Percentiles rank a stretch among this genome's conserved stretches.
phyloP scores from a whole-genome alignment of 2,797 vertebrate species.

The Danio kyathit region DNA sequence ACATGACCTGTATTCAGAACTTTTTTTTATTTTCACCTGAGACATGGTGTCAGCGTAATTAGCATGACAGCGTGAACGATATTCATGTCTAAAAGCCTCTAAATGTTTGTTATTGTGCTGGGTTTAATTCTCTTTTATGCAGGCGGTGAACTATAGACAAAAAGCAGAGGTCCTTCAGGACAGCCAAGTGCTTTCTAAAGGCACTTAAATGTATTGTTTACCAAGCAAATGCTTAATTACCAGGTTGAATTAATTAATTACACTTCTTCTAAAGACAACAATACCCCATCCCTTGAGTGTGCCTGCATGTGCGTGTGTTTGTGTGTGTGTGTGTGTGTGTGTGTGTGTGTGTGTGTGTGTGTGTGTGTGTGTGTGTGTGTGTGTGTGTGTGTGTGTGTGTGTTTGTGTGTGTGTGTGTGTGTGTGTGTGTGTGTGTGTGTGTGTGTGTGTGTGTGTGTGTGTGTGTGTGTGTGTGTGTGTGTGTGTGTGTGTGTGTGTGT shows the following conservation, averaged over 20 bases:
- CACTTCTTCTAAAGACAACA: conserved; percentile 68
- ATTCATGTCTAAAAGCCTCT: conserved; percentile 18
- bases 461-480: too few relatives aligned
- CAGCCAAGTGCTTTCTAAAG: conserved; percentile 52
- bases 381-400: conserved; percentile 41
- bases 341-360: conserved; percentile 6
- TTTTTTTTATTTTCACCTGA: not conserved
- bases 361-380: not conserved
- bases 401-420: too few relatives aligned
- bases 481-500: not conserved
- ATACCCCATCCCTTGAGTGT: conserved; percentile 54
- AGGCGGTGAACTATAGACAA: conserved; percentile 23
- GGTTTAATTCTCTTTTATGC: conserved; percentile 34
- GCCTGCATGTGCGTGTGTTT: too few relatives aligned
- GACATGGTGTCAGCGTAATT: conserved; percentile 17
- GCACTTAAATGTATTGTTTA: conserved; percentile 65
- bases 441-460: conserved; percentile 41
- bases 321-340: conserved; percentile 41
- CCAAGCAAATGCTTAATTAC: conserved; percentile 69
- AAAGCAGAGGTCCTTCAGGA: conserved; percentile 40
- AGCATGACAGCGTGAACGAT: conserved; percentile 14
- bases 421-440: conserved; percentile 1
- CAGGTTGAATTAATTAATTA: conserved; percentile 72
- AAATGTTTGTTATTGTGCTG: conserved; percentile 39
- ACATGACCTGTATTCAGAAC: not conserved